Evolutionary conservation across 2,113 vertebrate species (phyloP), one percentile per base, ranked within the genome.

Genomic region (Axis porcinus): DNA sequence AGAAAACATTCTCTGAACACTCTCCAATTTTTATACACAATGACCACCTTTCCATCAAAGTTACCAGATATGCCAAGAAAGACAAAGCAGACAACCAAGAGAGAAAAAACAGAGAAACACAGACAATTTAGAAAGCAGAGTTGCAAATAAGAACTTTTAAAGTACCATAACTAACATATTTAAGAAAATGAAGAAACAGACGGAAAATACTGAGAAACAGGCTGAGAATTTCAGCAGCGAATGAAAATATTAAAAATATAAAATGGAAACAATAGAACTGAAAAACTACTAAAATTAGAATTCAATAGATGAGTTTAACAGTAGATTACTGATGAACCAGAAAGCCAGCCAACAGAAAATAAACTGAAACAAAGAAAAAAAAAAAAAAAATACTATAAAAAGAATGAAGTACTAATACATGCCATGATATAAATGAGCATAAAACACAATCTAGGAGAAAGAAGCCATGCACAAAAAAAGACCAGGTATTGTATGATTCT

Each of bases 231-330:
- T 60, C 55, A 91, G 45, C 74, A 78, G 62, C 96, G 11, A 55
- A 94, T 91, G 57, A 82, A 87, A 94, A 91, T 88, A 83, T 78
- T 88, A 92, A 62, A 92, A 86, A 81, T 60, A 91, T 62, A 83
- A 81, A 64, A 60, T 25, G 27, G 27, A 87, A 92, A 70, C 5
- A 94, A n/a, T n/a, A 89, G 55, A 94, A 78, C 74, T 94, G 50
- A 94, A 86, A 94, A 97, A 91, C 54, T 84, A 67, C 64, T 97
- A 76, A 96, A 88, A 97, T 88, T 79, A 79, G 28, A 30, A 58
- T 76, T 86, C 27, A 94, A 84, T 25, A 91, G 40, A 84, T 94
- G 36, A 76, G 47, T 94, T 89, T 95, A 86, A 93, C 25, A 93
- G 81, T 54, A 93, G 43, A 86, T 33, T 74, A 93, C 25, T 82